Conservation (phyloP, 2,797 vertebrate species). For the Oreochromis mossambicus region DNA sequence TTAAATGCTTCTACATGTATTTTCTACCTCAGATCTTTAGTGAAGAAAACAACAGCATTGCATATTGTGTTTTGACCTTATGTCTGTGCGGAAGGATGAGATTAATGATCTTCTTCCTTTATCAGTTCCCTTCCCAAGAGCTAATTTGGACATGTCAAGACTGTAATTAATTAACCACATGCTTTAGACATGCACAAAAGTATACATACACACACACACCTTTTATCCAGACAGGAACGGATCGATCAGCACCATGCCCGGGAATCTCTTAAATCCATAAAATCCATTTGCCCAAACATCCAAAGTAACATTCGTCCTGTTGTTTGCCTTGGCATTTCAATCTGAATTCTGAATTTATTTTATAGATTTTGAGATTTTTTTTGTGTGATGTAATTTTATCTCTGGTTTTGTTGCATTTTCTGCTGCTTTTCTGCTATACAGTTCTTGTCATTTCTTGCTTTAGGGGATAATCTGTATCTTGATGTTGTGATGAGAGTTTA, state of each 20-base stretch:
- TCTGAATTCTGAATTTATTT: neutral
- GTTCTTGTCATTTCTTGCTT: neutral
- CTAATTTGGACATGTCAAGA: conserved; percentile 51
- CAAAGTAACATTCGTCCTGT: neutral
- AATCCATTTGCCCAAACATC: neutral
- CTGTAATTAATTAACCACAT: conserved; percentile 59
- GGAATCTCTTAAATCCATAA: conserved; percentile 10
- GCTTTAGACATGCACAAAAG: neutral
- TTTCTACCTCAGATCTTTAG: neutral
- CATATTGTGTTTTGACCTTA: conserved; percentile 1
- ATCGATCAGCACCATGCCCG: conserved; percentile 37
- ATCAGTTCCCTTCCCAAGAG: conserved; percentile 37
- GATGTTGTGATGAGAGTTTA: neutral
- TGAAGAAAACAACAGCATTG: neutral
- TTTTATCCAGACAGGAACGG: conserved; percentile 13
- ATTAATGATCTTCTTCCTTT: conserved; percentile 35
- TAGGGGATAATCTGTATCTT: neutral
- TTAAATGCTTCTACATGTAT: neutral
- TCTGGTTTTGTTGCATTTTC: neutral
- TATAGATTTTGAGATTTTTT: neutral
- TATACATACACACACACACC: neutral
- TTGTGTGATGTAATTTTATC: neutral
- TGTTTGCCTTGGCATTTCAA: neutral
- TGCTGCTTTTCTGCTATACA: neutral
- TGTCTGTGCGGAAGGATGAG: neutral